Percentiles rank a stretch among this genome's conserved stretches.
These are phyloP conservation scores for Triplophysa bombifrons DNA, from an alignment of 2,797 vertebrate genomes.

Conservation along the genomic window DNA sequence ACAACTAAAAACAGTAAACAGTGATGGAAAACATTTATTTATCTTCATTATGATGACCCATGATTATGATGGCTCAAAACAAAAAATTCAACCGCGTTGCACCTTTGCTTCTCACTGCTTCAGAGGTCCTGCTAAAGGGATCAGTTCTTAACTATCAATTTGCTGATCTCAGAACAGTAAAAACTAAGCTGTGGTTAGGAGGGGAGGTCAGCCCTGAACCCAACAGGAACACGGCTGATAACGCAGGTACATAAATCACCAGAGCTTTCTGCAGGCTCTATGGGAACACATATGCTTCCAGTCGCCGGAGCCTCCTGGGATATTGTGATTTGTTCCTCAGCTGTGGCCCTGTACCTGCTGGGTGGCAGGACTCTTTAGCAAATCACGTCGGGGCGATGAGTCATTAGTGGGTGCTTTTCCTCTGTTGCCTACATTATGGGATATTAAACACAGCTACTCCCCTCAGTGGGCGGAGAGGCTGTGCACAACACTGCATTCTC, in stretches of 20 bases:
- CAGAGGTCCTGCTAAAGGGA: constrained; percentile 12
- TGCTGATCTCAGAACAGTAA: constrained; percentile 15
- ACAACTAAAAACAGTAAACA: no score
- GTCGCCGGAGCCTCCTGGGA: constrained; percentile 36
- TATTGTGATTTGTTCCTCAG: constrained; percentile 58
- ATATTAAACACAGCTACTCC: constrained; percentile 41
- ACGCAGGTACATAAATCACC: constrained; percentile 53
- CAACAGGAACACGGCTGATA: constrained; percentile 34
- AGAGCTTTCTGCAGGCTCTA: constrained; percentile 25
- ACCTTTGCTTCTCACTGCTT: not conserved
- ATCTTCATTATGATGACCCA: no score
- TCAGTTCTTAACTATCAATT: not conserved
- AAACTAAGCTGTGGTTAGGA: not conserved
- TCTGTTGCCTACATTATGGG: constrained; percentile 41
- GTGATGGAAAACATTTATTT: no score
- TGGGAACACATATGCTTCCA: constrained; percentile 54
- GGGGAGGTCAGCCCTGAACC: not conserved
- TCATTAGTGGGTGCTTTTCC: constrained; percentile 46
- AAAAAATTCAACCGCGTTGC: not conserved
- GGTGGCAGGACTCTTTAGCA: constrained; percentile 32
- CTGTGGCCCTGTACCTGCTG: constrained; percentile 60
- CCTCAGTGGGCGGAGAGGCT: constrained; percentile 18
- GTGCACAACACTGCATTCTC: constrained; percentile 4
- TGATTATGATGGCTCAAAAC: no score
- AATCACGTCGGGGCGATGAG: constrained; percentile 38